phyloP scores from a whole-genome alignment of 1,140 invertebrate genomes.

The Chymomyza costata region DNA sequence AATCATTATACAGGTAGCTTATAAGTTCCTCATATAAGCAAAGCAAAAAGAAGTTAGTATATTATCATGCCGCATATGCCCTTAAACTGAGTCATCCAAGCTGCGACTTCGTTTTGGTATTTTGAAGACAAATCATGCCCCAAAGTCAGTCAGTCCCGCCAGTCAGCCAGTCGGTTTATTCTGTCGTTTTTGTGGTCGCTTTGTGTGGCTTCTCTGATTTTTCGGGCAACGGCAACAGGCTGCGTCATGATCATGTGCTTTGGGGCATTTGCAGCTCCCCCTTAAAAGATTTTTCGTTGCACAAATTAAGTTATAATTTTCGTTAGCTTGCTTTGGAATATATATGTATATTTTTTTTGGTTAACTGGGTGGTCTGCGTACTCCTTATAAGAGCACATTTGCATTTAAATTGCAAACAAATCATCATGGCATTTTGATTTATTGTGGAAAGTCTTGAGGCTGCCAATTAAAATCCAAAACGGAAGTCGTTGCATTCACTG shows the following conservation, averaged over 20 bases:
- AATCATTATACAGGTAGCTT: no score
- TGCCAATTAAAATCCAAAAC: constrained; percentile 50
- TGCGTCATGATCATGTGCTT: constrained; percentile 39
- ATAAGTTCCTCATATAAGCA: no score
- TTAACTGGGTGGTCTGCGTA: constrained; percentile 57
- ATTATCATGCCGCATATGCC: no score
- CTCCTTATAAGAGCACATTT: no score
- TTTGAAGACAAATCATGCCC: constrained; percentile 68
- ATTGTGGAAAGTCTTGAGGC: constrained; percentile 52
- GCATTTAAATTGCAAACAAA: constrained; percentile 73
- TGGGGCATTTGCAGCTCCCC: constrained; percentile 40
- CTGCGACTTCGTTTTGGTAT: no score
- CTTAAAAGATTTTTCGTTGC: constrained; percentile 29
- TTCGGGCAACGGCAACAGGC: no score
- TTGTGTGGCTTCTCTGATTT: constrained; percentile 51
- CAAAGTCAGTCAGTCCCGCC: constrained; percentile 34
- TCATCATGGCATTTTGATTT: constrained; percentile 61
- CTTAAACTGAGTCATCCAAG: no score
- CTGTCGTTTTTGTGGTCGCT: constrained; percentile 21
- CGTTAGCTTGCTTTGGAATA: not conserved
- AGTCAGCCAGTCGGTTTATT: not conserved
- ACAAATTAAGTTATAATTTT: constrained; percentile 71
- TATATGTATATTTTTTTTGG: no score
- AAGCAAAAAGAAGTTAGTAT: no score
- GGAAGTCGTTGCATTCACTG: constrained; percentile 6